phyloP scores from a whole-genome alignment of 2,113 vertebrate species.

The Stomatorhinus ivindoensis region DNA sequence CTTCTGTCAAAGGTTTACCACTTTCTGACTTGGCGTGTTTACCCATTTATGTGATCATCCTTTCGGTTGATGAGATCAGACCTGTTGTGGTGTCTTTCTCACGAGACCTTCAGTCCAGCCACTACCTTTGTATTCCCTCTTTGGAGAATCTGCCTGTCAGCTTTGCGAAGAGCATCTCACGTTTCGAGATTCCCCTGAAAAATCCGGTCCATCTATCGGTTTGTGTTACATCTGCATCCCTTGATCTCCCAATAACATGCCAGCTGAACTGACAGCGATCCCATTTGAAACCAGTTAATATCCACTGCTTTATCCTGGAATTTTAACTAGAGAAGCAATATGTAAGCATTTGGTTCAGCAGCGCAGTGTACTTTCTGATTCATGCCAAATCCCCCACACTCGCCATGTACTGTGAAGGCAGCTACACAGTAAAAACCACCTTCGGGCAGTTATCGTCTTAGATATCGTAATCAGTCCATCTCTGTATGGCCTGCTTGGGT shows the following conservation, averaged over 20 bases:
- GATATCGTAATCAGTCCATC: not conserved
- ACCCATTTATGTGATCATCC: not conserved
- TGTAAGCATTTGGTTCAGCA: not conserved
- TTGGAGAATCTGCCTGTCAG: not conserved
- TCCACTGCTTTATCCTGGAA: not conserved
- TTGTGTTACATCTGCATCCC: not conserved
- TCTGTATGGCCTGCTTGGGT: not conserved
- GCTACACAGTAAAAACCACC: not conserved
- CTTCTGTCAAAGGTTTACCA: not conserved
- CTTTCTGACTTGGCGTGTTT: not conserved
- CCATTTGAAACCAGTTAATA: not conserved
- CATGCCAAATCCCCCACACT: not conserved
- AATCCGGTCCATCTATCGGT: not conserved
- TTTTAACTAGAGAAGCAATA: not conserved
- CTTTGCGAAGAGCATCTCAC: not conserved
- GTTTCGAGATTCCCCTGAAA: not conserved
- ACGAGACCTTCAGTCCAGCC: not conserved
- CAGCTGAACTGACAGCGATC: not conserved
- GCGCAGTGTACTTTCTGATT: not conserved
- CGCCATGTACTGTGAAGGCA: not conserved
- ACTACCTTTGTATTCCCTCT: not conserved
- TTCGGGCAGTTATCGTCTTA: not conserved
- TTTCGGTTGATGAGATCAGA: not conserved
- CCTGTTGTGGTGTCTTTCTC: not conserved
- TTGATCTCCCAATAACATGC: not conserved